Conservation (phyloP, 2,888 invertebrate genomes). For the Parnassius orleans region DNA sequence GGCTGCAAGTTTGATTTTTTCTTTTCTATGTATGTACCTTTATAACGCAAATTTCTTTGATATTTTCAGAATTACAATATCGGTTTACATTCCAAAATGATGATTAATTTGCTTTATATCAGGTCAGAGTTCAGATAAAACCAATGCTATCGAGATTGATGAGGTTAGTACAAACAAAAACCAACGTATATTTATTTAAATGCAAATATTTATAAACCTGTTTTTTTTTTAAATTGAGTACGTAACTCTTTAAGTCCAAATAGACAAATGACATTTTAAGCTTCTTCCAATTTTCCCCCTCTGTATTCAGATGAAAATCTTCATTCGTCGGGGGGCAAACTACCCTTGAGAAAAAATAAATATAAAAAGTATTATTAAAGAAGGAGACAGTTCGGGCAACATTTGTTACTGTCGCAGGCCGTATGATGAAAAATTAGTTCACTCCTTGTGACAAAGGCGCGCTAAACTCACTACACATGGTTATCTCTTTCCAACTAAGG, state of each 20-base stretch:
- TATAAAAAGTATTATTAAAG: slow-evolving; percentile 82
- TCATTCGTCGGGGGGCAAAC: slow-evolving; percentile 70
- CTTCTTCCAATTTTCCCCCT: slow-evolving; percentile 68
- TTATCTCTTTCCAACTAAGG: slow-evolving; percentile 60
- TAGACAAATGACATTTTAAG: slow-evolving; percentile 72
- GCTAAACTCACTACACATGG: slow-evolving; percentile 71
- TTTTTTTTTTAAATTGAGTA: slow-evolving; percentile 50
- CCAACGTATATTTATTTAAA: slow-evolving; percentile 2
- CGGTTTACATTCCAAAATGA: slow-evolving; percentile 12
- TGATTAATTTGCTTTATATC: slow-evolving; percentile 26
- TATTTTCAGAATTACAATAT: slow-evolving; percentile 21
- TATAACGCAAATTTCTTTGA: slow-evolving; percentile 18
- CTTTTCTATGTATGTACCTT: neutral
- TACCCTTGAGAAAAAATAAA: slow-evolving; percentile 73
- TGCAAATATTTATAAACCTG: slow-evolving; percentile 14
- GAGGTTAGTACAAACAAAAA: slow-evolving; percentile 17
- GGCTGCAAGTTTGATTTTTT: no score
- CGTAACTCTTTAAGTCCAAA: slow-evolving; percentile 52
- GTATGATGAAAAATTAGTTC: slow-evolving; percentile 82
- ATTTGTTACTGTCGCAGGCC: slow-evolving; percentile 81
- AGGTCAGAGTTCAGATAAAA: slow-evolving; percentile 24
- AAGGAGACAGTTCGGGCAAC: slow-evolving; percentile 80
- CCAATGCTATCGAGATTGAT: slow-evolving; percentile 23
- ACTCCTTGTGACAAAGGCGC: slow-evolving; percentile 78
- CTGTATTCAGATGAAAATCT: slow-evolving; percentile 70